A percentile compares a stretch with the other conserved stretches of the same genome.
Evolutionary conservation across 2,113 vertebrate genomes (phyloP).

Genomic region (Myiozetetes cayanensis): DNA sequence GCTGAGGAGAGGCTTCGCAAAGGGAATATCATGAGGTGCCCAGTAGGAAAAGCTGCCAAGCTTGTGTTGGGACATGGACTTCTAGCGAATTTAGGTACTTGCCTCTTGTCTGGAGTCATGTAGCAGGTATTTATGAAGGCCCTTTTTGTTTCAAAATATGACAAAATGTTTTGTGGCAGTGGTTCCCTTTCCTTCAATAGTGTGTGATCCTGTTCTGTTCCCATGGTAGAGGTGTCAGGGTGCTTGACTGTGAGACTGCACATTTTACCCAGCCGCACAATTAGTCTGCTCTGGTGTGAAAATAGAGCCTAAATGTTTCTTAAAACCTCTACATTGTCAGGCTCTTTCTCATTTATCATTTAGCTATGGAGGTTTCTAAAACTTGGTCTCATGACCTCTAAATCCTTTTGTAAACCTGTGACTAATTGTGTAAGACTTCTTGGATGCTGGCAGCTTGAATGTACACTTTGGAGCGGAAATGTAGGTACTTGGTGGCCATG

Average conservation of each 20-base stretch:
- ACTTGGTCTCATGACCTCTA: background rate
- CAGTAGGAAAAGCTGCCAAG: background rate
- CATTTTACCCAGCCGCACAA: background rate
- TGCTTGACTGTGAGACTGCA: background rate
- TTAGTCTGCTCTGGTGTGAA: background rate
- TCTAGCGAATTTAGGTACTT: background rate
- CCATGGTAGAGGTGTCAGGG: background rate
- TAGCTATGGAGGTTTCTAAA: background rate
- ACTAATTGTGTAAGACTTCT: background rate
- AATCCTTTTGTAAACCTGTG: background rate
- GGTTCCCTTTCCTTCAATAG: background rate
- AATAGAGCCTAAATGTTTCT: background rate
- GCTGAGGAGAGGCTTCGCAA: background rate
- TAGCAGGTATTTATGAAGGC: background rate
- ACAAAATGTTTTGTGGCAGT: background rate
- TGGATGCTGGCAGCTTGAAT: background rate
- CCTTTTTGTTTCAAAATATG: background rate
- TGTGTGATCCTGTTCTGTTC: fast-evolving
- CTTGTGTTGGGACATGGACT: background rate
- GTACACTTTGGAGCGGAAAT: background rate
- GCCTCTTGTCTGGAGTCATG: background rate
- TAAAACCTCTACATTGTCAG: background rate
- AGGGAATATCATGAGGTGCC: background rate
- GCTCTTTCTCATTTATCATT: background rate
- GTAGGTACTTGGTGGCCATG: background rate